phyloP scores from a whole-genome alignment of 2,113 vertebrate genomes.

The Trichomycterus rosablanca region DNA sequence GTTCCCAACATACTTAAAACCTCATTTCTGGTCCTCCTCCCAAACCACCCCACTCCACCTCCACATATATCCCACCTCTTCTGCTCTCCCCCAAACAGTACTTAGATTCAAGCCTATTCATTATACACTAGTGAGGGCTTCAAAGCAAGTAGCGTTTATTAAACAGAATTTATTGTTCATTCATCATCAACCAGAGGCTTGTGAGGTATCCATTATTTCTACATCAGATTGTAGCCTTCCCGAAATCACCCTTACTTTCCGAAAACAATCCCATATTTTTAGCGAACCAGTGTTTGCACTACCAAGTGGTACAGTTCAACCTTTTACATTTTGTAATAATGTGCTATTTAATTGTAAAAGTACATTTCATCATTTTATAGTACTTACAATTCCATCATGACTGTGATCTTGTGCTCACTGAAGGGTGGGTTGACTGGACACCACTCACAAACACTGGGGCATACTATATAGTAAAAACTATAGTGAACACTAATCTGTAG shows the following conservation, averaged over 20 bases:
- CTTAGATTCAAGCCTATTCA: constrained; percentile 25
- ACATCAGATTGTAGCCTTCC: constrained; percentile 23
- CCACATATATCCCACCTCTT: constrained; percentile 21
- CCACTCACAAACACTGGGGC: no score
- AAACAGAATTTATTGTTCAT: constrained; percentile 33
- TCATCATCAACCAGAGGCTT: constrained; percentile 26
- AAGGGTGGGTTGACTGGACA: no score
- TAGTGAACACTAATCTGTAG: no score
- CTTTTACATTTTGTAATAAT: no score
- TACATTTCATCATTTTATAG: no score
- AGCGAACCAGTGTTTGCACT: no score
- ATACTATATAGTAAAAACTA: no score
- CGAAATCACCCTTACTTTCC: constrained; percentile 10
- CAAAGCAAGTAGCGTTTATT: constrained; percentile 33
- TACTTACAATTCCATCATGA: no score
- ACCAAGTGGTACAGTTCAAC: no score
- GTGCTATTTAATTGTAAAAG: no score
- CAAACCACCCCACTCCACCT: constrained; percentile 26
- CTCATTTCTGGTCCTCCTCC: constrained; percentile 59
- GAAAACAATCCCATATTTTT: constrained; percentile 13
- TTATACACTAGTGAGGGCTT: constrained; percentile 19
- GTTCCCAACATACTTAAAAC: constrained; percentile 69
- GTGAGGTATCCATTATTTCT: constrained; percentile 18
- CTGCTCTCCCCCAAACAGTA: constrained; percentile 22
- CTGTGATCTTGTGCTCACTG: no score